phyloP scores from a whole-genome alignment of 2,797 vertebrate genomes.

The Arremon aurantiirostris region DNA sequence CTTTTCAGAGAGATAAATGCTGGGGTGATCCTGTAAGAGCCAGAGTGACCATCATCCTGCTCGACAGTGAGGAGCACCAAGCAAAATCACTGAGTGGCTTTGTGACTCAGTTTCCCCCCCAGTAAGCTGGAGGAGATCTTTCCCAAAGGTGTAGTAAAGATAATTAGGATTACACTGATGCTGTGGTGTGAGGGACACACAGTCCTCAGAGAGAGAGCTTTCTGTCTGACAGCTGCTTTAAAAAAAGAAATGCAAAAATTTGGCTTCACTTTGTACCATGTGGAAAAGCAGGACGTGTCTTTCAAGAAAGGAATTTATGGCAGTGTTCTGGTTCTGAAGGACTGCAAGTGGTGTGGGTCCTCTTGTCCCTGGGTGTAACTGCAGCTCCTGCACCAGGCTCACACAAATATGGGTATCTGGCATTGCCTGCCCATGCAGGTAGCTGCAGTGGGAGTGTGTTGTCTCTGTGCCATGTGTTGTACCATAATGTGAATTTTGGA shows the following conservation, averaged over 20 bases:
- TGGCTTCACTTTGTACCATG: background rate
- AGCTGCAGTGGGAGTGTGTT: background rate
- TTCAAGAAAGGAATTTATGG: background rate
- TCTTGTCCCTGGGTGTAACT: background rate
- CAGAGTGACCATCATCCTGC: background rate
- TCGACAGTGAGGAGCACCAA: background rate
- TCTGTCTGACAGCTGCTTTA: conserved; percentile 31
- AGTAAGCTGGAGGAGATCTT: background rate
- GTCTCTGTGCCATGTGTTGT: background rate
- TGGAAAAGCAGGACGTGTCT: conserved; percentile 9
- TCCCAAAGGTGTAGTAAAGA: background rate
- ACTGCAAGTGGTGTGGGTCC: background rate
- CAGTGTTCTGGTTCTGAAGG: background rate
- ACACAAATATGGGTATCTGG: background rate
- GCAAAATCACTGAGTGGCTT: background rate
- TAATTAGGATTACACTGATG: accelerated
- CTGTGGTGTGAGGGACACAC: background rate
- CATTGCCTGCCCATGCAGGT: background rate
- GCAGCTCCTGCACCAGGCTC: background rate
- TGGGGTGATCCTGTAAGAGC: background rate
- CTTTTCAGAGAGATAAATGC: background rate
- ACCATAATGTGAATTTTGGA: background rate
- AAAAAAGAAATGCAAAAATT: background rate
- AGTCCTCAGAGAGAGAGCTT: background rate
- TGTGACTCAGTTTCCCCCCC: background rate